A percentile compares a stretch with the other conserved stretches of the same genome.
These are phyloP conservation scores for Otolemur garnettii DNA, from an alignment of 2,113 vertebrate genomes.

Conservation along the genomic window DNA sequence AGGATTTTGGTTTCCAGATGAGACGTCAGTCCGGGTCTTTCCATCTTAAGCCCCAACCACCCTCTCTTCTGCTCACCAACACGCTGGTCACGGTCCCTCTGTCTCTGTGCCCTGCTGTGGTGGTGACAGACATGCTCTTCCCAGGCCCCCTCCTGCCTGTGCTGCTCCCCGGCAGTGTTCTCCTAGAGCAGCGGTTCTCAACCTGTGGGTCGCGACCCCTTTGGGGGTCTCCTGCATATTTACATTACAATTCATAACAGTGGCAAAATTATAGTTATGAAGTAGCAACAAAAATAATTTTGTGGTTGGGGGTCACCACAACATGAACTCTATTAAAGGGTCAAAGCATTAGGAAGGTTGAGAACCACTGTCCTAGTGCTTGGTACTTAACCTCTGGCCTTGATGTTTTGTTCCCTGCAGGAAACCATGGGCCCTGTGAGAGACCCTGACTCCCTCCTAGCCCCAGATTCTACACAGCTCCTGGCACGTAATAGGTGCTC, in stretches of 20 bases:
- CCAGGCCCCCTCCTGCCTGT: too few species aligned
- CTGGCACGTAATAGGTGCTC: not conserved
- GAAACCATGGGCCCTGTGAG: not conserved
- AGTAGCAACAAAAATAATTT: too few species aligned
- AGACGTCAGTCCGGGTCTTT: not conserved
- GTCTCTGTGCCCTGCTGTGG: not conserved
- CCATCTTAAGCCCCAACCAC: accelerated
- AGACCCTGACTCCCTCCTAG: accelerated
- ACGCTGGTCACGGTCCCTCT: not conserved
- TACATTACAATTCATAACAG: too few species aligned
- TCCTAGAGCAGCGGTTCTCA: too few species aligned
- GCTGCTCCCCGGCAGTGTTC: not conserved
- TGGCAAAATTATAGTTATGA: too few species aligned
- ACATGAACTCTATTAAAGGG: too few species aligned
- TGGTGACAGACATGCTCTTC: not conserved
- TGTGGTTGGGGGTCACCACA: too few species aligned
- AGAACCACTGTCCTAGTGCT: too few species aligned
- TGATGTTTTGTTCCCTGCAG: not conserved
- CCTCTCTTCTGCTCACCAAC: not conserved
- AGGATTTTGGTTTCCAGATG: not conserved
- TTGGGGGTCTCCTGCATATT: too few species aligned
- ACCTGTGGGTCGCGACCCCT: too few species aligned
- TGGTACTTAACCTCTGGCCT: too few species aligned
- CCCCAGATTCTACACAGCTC: not conserved
- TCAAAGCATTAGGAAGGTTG: too few species aligned